A percentile compares a stretch with the other conserved stretches of the same genome.
Evolutionary conservation across 2,797 vertebrate genomes (phyloP).

Genomic region (Furcifer pardalis): DNA sequence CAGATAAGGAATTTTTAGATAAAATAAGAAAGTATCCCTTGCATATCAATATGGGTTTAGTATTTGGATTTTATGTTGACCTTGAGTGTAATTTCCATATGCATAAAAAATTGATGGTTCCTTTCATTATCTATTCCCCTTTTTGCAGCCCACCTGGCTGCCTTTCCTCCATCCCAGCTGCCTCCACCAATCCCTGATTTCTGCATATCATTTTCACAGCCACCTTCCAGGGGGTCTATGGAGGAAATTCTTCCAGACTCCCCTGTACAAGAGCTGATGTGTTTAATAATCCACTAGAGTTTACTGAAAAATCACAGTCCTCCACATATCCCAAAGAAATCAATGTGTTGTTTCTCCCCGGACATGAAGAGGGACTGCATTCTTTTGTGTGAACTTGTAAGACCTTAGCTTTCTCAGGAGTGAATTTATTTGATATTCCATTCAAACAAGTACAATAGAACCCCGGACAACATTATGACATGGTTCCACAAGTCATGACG

Average conservation of each 20-base stretch:
- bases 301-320: constrained; percentile 17
- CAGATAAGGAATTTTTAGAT: neutral
- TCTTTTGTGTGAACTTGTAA: neutral
- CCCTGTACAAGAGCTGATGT: constrained; percentile 1
- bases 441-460: constrained; percentile 41
- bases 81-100: constrained; percentile 70
- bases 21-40: constrained; percentile 67
- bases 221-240: constrained; percentile 43
- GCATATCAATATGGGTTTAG: constrained; percentile 57
- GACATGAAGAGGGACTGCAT: constrained; percentile 38
- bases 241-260: constrained; percentile 33
- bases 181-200: neutral
- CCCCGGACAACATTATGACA: too few species aligned
- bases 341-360: constrained; percentile 1
- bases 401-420: constrained; percentile 28
- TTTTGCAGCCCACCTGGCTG: constrained; percentile 24
- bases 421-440: constrained; percentile 35
- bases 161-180: constrained; percentile 15
- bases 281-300: constrained; percentile 32
- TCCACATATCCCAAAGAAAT: constrained; percentile 43
- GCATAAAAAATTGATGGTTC: constrained; percentile 71
- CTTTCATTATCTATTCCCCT: constrained; percentile 63
- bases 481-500: too few species aligned
- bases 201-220: constrained; percentile 25
- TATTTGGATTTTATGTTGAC: constrained; percentile 69